Evolutionary conservation across 2,888 invertebrate genomes (phyloP), one percentile per base, ranked within the genome.

Genomic region (Onchidella celtica): DNA sequence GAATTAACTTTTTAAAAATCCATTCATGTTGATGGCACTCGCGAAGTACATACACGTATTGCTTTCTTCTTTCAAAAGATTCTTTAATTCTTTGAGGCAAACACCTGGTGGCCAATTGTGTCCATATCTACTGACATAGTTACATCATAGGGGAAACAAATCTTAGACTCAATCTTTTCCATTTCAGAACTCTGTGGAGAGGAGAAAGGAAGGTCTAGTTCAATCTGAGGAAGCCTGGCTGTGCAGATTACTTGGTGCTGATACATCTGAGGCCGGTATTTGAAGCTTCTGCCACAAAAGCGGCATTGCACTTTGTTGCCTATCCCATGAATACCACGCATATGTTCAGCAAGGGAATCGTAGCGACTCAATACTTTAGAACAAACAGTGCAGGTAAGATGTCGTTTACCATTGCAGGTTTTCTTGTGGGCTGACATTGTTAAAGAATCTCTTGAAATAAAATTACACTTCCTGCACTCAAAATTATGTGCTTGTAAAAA

Each of bases 261-360:
- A 72, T 77, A 77, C 68, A 82, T 78, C 68, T 77, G 77, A 17
- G 77, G 73, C 14, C 73, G 75, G 40, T 84, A 84, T 40, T 84
- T 84, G 69, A 84, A 84, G 34, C 68, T 59, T 68, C 80, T 82
- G 32, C 84, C 84, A 82, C 84, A 84, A 34, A 76, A 84, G 34
- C 76, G 40, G 66, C 84, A 84, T 11, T 72, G 72, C 6, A 84
- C 84, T 72, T 82, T 75, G n/a, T 82, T 74, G 38, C 84, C 84
- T 65, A 84, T 79, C 29, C 84, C 84, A 73, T 84, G 84, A 27
- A 79, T 82, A 36, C 84, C 84, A 14, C 82, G 76, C 82, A 84
- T 40, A 65, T 84, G 84, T 47, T 84, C 84, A 32, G 82, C 82
- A 24, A 84, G 68, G 1, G 84, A 79, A 27, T 81, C 81, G 34